phyloP scores from a whole-genome alignment of 2,113 vertebrate species.

The Mesitornis unicolor region DNA sequence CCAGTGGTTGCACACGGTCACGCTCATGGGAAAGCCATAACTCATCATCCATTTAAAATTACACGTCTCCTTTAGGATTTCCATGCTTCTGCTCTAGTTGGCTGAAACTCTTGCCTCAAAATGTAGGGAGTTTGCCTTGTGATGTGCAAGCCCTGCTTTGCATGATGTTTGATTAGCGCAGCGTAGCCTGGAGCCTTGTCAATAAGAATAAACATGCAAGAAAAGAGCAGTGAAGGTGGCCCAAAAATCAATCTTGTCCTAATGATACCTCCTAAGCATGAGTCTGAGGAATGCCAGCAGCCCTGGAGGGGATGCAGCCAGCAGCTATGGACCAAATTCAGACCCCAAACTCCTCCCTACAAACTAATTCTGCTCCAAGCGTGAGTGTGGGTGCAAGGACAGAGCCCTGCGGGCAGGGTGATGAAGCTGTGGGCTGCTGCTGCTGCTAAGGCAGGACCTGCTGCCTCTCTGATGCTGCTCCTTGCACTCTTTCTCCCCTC shows the following conservation, averaged over 20 bases:
- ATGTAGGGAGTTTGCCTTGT: neutral
- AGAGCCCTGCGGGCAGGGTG: neutral
- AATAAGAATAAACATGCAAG: neutral
- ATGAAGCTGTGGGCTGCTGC: neutral
- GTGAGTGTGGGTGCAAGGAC: accelerated
- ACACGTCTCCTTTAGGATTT: neutral
- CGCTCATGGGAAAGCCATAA: neutral
- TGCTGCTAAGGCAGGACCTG: neutral
- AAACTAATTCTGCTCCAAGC: neutral
- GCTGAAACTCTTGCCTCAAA: neutral
- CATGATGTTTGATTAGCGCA: neutral
- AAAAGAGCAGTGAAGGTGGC: neutral
- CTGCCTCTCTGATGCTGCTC: neutral
- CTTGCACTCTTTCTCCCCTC: neutral
- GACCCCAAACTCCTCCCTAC: neutral
- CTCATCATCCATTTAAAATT: neutral
- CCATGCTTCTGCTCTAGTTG: neutral
- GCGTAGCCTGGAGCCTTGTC: neutral
- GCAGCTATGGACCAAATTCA: neutral
- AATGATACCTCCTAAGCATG: neutral
- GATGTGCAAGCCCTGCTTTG: neutral
- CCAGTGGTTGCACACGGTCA: neutral
- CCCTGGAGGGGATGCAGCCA: neutral
- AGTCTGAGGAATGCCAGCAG: neutral
- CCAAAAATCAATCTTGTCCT: neutral